Percentiles rank a stretch among this genome's conserved stretches.
Evolutionary conservation across 1,140 invertebrate species (phyloP).

Genomic region (Solenopsis invicta): DNA sequence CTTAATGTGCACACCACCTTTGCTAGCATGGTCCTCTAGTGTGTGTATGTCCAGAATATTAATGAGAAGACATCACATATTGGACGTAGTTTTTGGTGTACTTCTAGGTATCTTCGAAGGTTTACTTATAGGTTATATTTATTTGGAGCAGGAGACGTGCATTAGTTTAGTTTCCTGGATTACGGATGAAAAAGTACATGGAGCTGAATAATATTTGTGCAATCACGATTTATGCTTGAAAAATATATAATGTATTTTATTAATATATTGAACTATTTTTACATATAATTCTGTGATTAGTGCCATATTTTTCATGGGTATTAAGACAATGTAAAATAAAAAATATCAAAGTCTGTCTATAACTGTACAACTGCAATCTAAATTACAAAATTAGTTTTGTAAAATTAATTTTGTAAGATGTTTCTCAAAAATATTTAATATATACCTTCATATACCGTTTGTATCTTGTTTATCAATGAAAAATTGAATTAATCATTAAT

Average conservation of each 20-base stretch:
- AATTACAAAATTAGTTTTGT: not conserved
- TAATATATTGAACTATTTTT: constrained; percentile 5
- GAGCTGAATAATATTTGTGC: constrained; percentile 81
- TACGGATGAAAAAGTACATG: constrained; percentile 88
- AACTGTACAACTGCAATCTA: not conserved
- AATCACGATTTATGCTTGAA: not conserved
- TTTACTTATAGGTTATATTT: constrained; percentile 89
- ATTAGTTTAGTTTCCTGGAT: constrained; percentile 86
- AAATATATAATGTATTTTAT: not conserved
- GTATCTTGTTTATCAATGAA: not conserved
- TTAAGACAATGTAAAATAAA: not conserved
- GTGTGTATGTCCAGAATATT: constrained; percentile 94
- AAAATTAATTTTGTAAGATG: not conserved
- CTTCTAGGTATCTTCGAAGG: constrained; percentile 93
- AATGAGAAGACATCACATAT: constrained; percentile 94
- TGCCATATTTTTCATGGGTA: not conserved
- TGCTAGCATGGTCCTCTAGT: constrained; percentile 92
- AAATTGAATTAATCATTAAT: not conserved
- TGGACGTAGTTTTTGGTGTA: constrained; percentile 94
- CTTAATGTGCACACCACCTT: constrained; percentile 88
- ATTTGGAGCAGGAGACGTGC: constrained; percentile 89
- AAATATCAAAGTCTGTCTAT: not conserved
- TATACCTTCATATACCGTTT: not conserved
- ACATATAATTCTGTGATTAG: not conserved
- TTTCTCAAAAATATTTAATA: not conserved